phyloP scores from a whole-genome alignment of 2,113 vertebrate genomes.

The Actenoides hombroni region DNA sequence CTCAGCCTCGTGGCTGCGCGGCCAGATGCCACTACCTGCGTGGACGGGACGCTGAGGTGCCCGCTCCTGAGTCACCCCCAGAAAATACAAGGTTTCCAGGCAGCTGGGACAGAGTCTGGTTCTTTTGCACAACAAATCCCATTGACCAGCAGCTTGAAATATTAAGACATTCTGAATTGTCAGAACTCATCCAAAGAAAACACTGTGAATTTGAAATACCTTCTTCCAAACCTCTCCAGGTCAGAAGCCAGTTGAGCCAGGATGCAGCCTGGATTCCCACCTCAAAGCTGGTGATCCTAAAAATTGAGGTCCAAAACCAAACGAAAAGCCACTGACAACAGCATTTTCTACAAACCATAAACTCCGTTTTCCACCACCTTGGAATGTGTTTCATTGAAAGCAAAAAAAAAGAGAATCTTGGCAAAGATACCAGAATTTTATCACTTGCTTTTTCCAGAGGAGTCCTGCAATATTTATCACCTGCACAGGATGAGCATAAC shows the following conservation, averaged over 20 bases:
- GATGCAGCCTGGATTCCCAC: neutral
- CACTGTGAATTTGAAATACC: neutral
- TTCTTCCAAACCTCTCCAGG: neutral
- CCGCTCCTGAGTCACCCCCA: neutral
- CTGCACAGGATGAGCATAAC: neutral
- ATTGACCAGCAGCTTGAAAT: neutral
- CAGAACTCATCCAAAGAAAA: neutral
- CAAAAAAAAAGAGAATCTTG: neutral
- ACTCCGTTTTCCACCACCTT: neutral
- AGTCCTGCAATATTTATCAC: constrained; percentile 21
- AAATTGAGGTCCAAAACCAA: neutral
- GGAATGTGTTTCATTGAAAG: neutral
- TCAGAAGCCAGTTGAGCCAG: neutral
- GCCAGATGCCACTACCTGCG: neutral
- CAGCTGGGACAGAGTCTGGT: neutral
- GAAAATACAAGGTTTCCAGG: neutral
- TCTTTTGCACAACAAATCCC: neutral
- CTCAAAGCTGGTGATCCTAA: neutral
- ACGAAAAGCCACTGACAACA: neutral
- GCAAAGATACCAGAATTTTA: neutral
- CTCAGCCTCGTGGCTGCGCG: neutral
- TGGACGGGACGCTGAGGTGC: neutral
- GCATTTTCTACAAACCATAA: neutral
- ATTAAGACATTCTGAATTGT: neutral
- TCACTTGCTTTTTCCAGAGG: neutral